These are phyloP conservation scores for Myotis lucifugus DNA, from an alignment of 2,113 vertebrate species.

Conservation along the genomic window DNA sequence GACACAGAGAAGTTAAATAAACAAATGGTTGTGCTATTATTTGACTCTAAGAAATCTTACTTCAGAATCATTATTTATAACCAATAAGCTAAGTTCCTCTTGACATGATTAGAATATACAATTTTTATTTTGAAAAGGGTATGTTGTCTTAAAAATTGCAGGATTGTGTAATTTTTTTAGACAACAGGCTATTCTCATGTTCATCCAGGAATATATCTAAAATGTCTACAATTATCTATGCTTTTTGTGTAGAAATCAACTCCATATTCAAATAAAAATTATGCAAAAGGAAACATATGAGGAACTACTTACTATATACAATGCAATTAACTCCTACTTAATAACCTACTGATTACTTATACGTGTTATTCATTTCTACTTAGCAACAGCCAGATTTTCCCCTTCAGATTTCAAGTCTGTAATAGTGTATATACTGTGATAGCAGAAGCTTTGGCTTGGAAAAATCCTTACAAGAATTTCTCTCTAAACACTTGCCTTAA, in stretches of 20 bases:
- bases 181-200: not conserved
- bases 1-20: not conserved
- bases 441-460: not conserved
- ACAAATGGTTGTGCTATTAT: not conserved
- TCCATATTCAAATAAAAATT: not conserved
- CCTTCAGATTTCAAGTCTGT: not conserved
- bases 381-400: not conserved
- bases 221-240: not conserved
- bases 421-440: not conserved
- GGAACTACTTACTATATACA: not conserved
- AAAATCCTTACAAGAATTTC: not conserved
- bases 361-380: not conserved
- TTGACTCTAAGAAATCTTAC: not conserved
- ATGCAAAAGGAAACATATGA: not conserved
- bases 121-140: not conserved
- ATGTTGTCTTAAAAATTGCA: not conserved
- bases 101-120: not conserved
- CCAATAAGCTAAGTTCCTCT: not conserved
- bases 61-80: not conserved
- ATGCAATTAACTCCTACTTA: not conserved
- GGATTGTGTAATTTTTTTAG: not conserved
- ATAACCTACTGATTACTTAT: not conserved
- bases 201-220: not conserved
- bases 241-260: constrained; percentile 5
- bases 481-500: not conserved